Conservation (phyloP, 2,113 vertebrate species). For the Anoura caudifer region DNA sequence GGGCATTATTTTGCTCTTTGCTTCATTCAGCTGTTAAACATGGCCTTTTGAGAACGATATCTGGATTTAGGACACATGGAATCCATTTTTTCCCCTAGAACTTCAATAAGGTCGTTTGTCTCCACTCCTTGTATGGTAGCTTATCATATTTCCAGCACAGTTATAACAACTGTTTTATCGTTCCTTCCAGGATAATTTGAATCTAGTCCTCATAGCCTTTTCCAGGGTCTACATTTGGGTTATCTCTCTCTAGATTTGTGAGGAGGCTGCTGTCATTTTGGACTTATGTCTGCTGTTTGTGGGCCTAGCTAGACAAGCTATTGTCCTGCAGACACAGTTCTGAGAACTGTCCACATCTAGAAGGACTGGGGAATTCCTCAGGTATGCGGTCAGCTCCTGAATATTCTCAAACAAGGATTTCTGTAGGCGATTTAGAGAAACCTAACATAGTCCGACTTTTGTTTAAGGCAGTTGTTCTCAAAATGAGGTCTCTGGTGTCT, state of each 20-base stretch:
- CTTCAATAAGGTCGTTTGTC: background rate
- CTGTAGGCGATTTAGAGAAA: background rate
- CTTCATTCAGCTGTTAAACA: background rate
- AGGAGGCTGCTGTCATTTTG: accelerated
- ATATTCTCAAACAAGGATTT: background rate
- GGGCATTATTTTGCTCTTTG: background rate
- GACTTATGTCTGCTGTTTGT: background rate
- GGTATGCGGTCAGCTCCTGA: too few relatives aligned
- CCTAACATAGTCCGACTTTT: background rate
- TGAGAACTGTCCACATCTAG: background rate
- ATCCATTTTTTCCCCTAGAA: background rate
- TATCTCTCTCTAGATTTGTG: background rate
- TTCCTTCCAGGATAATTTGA: background rate
- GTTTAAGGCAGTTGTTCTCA: background rate
- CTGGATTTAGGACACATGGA: slow-evolving; percentile 5
- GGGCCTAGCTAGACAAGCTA: background rate
- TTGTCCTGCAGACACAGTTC: background rate
- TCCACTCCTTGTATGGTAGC: background rate
- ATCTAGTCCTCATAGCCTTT: background rate
- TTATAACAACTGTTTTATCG: background rate
- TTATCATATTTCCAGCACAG: background rate
- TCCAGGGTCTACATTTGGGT: background rate
- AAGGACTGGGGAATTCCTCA: background rate
- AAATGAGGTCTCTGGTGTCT: background rate
- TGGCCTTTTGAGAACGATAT: slow-evolving; percentile 15